Evolutionary conservation across 2,797 vertebrate genomes (phyloP).

Genomic region (Scyliorhinus canicula): DNA sequence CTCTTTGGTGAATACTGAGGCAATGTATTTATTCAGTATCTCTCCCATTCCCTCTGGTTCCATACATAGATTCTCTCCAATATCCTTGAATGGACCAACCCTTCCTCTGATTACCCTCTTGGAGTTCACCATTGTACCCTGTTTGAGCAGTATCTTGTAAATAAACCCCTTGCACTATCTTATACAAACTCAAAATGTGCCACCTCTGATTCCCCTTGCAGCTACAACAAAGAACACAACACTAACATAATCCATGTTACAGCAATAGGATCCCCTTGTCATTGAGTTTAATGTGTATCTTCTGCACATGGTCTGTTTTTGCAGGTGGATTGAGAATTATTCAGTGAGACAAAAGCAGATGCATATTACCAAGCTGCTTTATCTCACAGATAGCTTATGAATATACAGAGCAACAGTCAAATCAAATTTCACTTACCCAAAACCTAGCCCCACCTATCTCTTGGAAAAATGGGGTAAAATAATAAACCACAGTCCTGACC

Average conservation of each 20-base stretch:
- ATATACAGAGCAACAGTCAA: neutral
- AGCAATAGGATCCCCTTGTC: neutral
- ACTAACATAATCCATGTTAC: neutral
- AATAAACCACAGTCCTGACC: neutral
- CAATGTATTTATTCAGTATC: too few species aligned
- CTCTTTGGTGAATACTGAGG: too few species aligned
- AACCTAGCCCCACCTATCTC: neutral
- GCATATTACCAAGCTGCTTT: neutral
- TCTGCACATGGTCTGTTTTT: neutral
- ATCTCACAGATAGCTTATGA: neutral
- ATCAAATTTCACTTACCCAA: slow-evolving; percentile 2
- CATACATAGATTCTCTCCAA: too few species aligned
- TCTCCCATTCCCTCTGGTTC: too few species aligned
- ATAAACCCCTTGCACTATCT: too few species aligned
- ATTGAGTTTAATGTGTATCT: neutral
- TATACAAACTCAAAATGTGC: too few species aligned
- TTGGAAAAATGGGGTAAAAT: neutral
- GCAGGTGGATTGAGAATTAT: neutral
- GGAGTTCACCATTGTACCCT: too few species aligned
- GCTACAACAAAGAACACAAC: too few species aligned
- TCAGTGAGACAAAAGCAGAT: neutral
- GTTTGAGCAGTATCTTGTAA: too few species aligned
- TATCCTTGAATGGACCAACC: too few species aligned
- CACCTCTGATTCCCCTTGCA: too few species aligned
- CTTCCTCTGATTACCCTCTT: too few species aligned